Conservation (phyloP, 1,140 invertebrate genomes). For the Venustaconcha ellipsiformis region DNA sequence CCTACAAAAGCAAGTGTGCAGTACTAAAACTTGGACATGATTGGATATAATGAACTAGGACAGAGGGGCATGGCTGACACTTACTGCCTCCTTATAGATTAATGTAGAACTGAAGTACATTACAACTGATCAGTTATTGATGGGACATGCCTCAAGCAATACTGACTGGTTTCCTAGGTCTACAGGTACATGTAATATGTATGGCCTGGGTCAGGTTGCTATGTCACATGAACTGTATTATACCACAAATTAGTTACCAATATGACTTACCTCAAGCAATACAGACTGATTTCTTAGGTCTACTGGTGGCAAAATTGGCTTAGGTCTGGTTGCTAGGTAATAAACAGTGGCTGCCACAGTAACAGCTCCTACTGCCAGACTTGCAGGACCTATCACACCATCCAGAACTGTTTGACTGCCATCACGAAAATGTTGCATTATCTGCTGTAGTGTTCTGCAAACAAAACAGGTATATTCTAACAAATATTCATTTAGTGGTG, state of each 20-base stretch:
- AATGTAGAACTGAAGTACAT: background rate
- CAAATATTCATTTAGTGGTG: no score
- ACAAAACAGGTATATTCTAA: no score
- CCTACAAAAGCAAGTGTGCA: background rate
- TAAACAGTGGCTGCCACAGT: conserved; percentile 31
- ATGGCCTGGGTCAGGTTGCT: conserved; percentile 34
- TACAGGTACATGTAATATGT: conserved; percentile 10
- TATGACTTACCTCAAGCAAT: conserved; percentile 27
- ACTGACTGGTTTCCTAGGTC: conserved; percentile 41
- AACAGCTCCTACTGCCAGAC: conserved; percentile 23
- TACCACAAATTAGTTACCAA: background rate
- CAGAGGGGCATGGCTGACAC: no score
- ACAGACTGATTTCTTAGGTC: conserved; percentile 42
- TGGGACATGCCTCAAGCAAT: conserved; percentile 26
- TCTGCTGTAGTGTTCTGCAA: no score
- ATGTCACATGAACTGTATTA: conserved; percentile 14
- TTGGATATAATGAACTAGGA: no score
- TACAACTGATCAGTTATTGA: background rate
- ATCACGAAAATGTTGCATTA: no score
- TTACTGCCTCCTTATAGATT: no score
- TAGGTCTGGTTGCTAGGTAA: conserved; percentile 35
- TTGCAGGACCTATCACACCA: background rate
- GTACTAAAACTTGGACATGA: no score
- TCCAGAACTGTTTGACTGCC: no score
- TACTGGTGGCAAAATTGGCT: conserved; percentile 22